Conservation (phyloP, 2,797 vertebrate species). For the Salarias fasciatus region DNA sequence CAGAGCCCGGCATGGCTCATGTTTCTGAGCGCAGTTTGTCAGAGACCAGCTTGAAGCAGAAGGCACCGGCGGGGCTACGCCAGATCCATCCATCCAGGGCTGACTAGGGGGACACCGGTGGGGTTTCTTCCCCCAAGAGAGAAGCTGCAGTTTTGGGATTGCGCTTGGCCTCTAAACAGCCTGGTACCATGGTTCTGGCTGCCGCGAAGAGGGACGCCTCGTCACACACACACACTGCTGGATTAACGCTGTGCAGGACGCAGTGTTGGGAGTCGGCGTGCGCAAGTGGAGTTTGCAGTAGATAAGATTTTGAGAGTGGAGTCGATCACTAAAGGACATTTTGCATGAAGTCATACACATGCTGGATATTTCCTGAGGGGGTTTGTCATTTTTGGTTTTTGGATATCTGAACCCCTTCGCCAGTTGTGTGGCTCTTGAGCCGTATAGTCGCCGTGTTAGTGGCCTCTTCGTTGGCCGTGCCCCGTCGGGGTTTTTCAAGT, state of each 20-base stretch:
- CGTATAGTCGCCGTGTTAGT: conserved; percentile 38
- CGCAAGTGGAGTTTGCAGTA: conserved; percentile 33
- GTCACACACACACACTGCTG: conserved; percentile 49
- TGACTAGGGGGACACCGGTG: conserved; percentile 49
- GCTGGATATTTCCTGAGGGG: conserved; percentile 39
- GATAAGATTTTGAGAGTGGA: conserved; percentile 22
- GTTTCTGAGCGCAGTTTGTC: conserved; percentile 90
- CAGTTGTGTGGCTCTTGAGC: conserved; percentile 14
- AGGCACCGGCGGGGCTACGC: conserved; percentile 80
- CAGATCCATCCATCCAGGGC: conserved; percentile 61
- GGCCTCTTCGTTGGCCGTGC: conserved; percentile 53
- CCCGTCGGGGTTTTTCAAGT: conserved; percentile 57
- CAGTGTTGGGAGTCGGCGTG: conserved; percentile 46
- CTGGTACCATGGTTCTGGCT: conserved; percentile 78
- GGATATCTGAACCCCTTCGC: conserved; percentile 31
- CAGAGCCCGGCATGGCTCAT: conserved; percentile 83
- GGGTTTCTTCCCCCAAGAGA: conserved; percentile 54
- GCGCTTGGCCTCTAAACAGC: conserved; percentile 45
- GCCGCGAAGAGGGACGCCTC: conserved; percentile 75
- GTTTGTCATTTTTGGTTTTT: conserved; percentile 13
- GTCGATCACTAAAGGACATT: conserved; percentile 22
- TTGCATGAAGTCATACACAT: conserved; percentile 18
- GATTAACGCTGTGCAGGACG: conserved; percentile 58
- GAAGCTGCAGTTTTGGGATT: conserved; percentile 51
- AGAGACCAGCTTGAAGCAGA: conserved; percentile 84